Conservation (phyloP, 2,797 vertebrate species). For the Hydrolagus colliei region DNA sequence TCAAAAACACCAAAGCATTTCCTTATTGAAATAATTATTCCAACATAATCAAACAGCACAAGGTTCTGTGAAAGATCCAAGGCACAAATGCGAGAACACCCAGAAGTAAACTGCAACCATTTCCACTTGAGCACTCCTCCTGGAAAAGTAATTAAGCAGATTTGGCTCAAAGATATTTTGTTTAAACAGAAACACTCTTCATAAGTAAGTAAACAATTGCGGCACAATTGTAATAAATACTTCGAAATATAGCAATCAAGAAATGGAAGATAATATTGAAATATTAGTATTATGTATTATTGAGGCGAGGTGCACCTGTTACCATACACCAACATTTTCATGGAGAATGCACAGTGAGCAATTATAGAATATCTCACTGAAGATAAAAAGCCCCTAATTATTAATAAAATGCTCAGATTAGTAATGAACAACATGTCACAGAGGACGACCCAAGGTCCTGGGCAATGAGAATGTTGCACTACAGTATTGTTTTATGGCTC, state of each 20-base stretch:
- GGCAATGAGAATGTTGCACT: too few species aligned
- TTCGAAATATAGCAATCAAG: not conserved
- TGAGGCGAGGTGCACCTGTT: too few species aligned
- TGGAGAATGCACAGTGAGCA: too few species aligned
- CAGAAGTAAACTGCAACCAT: not conserved
- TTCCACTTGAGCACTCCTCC: not conserved
- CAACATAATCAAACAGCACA: conserved; percentile 30
- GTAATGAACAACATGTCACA: too few species aligned
- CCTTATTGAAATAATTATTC: conserved; percentile 32
- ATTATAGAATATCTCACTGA: too few species aligned
- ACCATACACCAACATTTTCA: too few species aligned
- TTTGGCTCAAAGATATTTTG: conserved; percentile 11
- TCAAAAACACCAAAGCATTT: conserved; percentile 32
- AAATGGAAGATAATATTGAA: too few species aligned
- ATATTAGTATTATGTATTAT: too few species aligned
- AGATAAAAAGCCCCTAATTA: too few species aligned
- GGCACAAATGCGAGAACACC: conserved; percentile 26
- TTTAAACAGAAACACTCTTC: not conserved
- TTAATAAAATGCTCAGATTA: too few species aligned
- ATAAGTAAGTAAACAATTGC: conserved; percentile 10
- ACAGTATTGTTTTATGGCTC: too few species aligned
- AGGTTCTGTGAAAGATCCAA: conserved; percentile 27
- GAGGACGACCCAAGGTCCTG: too few species aligned
- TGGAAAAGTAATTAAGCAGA: not conserved
- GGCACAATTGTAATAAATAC: not conserved